These are phyloP conservation scores for Pseudomyrmex pallidus DNA, from an alignment of 1,140 invertebrate genomes.

Conservation along the genomic window DNA sequence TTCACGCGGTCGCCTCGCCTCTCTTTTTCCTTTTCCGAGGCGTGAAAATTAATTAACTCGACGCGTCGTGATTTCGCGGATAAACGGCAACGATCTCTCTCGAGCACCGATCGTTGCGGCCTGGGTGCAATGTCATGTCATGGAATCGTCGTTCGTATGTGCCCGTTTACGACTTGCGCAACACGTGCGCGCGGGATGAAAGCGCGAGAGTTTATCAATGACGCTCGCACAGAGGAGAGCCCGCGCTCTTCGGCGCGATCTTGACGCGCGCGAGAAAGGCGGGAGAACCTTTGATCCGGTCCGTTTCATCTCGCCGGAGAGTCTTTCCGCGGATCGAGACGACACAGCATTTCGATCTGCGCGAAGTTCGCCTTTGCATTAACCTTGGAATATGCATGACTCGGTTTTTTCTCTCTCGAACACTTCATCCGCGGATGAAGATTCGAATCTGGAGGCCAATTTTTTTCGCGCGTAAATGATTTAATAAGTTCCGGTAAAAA, in stretches of 20 bases:
- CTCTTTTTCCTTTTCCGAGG: conserved; percentile 1
- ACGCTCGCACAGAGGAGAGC: conserved; percentile 5
- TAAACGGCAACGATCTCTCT: background rate
- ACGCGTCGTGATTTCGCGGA: conserved; percentile 18
- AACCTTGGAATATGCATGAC: conserved; percentile 21
- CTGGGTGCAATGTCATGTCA: conserved; percentile 2
- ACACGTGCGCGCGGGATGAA: conserved; percentile 16
- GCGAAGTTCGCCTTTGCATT: conserved; percentile 17
- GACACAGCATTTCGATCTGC: background rate
- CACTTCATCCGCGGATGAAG: no score
- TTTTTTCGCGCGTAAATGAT: background rate
- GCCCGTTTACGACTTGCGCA: conserved; percentile 6
- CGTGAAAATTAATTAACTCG: conserved; percentile 53
- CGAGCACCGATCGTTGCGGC: background rate
- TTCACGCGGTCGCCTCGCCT: conserved; percentile 34
- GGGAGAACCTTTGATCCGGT: conserved; percentile 51
- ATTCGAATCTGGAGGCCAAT: background rate
- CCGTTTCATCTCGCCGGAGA: conserved; percentile 32
- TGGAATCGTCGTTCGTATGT: background rate
- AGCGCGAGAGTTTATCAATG: conserved; percentile 46
- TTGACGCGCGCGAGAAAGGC: conserved; percentile 36
- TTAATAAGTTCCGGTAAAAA: no score
- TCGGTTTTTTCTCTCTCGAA: background rate
- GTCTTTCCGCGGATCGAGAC: background rate
- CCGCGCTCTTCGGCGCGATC: conserved; percentile 6